These are phyloP conservation scores for Epirrhoe tristata DNA, from an alignment of 2,888 invertebrate species.

Conservation along the genomic window DNA sequence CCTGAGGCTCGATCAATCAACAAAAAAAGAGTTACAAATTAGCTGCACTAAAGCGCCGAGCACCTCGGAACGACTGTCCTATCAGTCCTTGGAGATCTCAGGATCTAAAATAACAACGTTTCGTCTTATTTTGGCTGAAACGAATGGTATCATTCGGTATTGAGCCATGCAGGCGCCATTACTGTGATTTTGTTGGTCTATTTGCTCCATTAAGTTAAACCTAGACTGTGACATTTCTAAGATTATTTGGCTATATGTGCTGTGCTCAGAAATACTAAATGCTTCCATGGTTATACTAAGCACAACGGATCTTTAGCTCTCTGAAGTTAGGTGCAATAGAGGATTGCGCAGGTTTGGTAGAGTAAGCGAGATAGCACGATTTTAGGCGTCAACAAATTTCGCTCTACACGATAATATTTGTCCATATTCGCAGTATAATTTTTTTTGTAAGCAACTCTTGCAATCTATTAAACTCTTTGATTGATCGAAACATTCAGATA, in stretches of 20 bases:
- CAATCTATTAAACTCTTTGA: slow-evolving; percentile 2
- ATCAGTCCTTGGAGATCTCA: slow-evolving; percentile 46
- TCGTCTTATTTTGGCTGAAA: slow-evolving; percentile 34
- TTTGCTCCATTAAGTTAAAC: slow-evolving; percentile 5
- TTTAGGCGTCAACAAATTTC: too few species aligned
- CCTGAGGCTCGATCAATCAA: slow-evolving; percentile 32
- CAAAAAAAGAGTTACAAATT: slow-evolving; percentile 32
- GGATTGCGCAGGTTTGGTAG: not conserved
- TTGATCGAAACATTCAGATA: slow-evolving; percentile 10
- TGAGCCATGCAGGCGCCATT: slow-evolving; percentile 36
- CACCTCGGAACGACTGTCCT: slow-evolving; percentile 29
- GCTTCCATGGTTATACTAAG: not conserved
- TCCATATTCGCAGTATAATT: too few species aligned
- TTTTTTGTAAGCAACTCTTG: not conserved
- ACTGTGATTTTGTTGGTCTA: slow-evolving; percentile 23
- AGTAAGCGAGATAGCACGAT: too few species aligned
- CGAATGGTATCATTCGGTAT: slow-evolving; percentile 35
- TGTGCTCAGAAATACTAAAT: not conserved
- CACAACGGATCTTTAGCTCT: too few species aligned
- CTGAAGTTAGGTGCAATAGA: too few species aligned
- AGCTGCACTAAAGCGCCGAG: slow-evolving; percentile 29
- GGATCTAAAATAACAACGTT: slow-evolving; percentile 39
- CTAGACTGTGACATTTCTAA: slow-evolving; percentile 13
- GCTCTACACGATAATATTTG: too few species aligned
- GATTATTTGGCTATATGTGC: not conserved